Percentiles rank a stretch among this genome's conserved stretches.
phyloP scores from a whole-genome alignment of 2,888 invertebrate species.

The Colostygia pectinataria region DNA sequence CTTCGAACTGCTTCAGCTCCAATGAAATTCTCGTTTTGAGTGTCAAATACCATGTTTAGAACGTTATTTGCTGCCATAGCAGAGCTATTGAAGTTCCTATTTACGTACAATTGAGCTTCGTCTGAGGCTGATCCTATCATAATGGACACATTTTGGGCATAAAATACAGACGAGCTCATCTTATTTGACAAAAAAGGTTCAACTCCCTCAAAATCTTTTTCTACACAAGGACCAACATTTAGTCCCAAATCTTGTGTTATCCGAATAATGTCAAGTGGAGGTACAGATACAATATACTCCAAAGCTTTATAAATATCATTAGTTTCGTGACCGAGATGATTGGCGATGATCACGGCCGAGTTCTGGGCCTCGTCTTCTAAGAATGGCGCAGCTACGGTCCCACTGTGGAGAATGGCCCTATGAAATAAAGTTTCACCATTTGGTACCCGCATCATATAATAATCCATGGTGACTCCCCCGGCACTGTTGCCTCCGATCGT shows the following conservation, averaged over 20 bases:
- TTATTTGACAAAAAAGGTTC: conserved; percentile 44
- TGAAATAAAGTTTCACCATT: conserved; percentile 48
- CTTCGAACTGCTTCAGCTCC: conserved; percentile 40
- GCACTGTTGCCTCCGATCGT: conserved; percentile 61
- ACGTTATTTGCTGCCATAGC: conserved; percentile 9
- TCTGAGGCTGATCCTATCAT: conserved; percentile 46
- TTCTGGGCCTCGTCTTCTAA: conserved; percentile 37
- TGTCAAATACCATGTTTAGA: conserved; percentile 37
- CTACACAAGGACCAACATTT: conserved; percentile 47
- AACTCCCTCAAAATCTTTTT: conserved; percentile 42
- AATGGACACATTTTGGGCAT: conserved; percentile 39
- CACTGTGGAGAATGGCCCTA: conserved; percentile 58
- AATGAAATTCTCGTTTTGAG: conserved; percentile 34
- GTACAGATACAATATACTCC: conserved; percentile 42
- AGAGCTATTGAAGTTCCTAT: no score
- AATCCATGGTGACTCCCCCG: conserved; percentile 49
- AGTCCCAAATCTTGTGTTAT: conserved; percentile 36
- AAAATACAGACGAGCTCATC: conserved; percentile 13
- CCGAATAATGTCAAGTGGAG: conserved; percentile 45
- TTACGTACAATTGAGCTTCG: no score
- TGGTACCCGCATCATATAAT: conserved; percentile 43
- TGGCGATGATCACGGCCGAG: conserved; percentile 46
- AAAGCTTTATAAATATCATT: conserved; percentile 45
- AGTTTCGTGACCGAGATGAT: conserved; percentile 46
- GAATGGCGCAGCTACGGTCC: conserved; percentile 37